Evolutionary conservation across 2,797 vertebrate species (phyloP), one percentile per base, ranked within the genome.

Genomic region (Coendou prehensilis): DNA sequence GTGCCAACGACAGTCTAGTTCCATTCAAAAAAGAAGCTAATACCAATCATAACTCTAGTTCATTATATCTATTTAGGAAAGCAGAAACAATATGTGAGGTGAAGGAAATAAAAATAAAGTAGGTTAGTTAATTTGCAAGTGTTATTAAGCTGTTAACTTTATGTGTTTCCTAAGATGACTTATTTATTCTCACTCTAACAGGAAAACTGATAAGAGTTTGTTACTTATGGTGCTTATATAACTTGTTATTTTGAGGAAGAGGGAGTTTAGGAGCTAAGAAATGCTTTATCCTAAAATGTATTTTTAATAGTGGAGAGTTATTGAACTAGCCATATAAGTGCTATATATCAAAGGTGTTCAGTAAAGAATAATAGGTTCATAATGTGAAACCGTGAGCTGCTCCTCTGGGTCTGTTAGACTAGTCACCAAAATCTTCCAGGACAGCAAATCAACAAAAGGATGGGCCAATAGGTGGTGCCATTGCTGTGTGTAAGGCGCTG

Each of bases 391-490:
- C 13, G 3, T 13, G 37, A 75, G 0, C 18, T 41, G 0, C 18
- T 20, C 23, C n/a, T 80, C 26, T 2, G 2, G 37, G 22, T 13
- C 2, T 41, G 41, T 54, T 3, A 67, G 3, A 41, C 5, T 9
- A n/a, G 30, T 41, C 59, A 73, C 8, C n/a, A 61, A 95, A 92
- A 87, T n/a, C 54, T 26, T 67, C 30, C 30, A 10, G 0, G 6
- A 61, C 23, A 64, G 30, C 22, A 83, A 71, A 92, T 15, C 47
- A 84, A 30, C 78, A 82, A 71, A 6, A 67, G 11, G 83, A 45
- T 1, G 14, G 33, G 50, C 89, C 98, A 97, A 69, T 92, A 98
- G 98, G 67, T 98, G 98, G 98, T 47, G 93, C 94, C 96, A 78
- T 96, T 94, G 97, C 73, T 95, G 83, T 82, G 82, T 81, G 73